Percentiles rank a stretch among this genome's conserved stretches.
These are phyloP conservation scores for Drosophila nr. fundita DNA, from an alignment of 2,888 invertebrate genomes.

Conservation along the genomic window DNA sequence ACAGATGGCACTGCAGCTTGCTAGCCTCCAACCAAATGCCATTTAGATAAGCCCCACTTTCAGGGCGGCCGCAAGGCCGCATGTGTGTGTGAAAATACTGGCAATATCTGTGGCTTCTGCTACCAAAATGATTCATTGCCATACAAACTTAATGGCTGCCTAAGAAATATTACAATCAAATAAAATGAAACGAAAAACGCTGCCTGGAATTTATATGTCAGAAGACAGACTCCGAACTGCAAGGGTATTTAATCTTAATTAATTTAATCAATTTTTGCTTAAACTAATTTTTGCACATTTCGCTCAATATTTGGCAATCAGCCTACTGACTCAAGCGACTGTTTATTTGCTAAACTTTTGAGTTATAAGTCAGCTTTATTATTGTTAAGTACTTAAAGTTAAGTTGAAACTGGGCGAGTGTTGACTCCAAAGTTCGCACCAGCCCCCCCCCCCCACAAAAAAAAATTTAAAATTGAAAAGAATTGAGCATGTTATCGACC, in stretches of 20 bases:
- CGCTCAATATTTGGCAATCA: background rate
- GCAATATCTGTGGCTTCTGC: slow-evolving; percentile 53
- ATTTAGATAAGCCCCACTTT: slow-evolving; percentile 69
- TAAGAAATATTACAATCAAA: background rate
- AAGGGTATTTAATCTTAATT: too few relatives aligned
- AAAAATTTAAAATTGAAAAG: slow-evolving; percentile 9
- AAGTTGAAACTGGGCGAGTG: background rate
- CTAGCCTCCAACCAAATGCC: slow-evolving; percentile 59
- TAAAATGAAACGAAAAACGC: background rate
- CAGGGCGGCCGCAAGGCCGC: slow-evolving; percentile 30
- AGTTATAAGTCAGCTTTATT: background rate
- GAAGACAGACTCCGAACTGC: background rate
- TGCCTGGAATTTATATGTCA: background rate
- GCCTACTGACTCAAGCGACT: background rate
- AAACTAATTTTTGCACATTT: background rate
- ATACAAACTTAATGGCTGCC: slow-evolving; percentile 37
- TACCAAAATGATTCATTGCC: slow-evolving; percentile 33
- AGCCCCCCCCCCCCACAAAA: too few relatives aligned
- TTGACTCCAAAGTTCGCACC: background rate
- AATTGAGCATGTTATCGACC: slow-evolving; percentile 1
- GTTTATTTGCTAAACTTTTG: background rate
- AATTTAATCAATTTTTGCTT: background rate
- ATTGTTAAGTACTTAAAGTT: background rate
- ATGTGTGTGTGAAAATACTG: slow-evolving; percentile 23
- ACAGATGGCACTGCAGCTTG: slow-evolving; percentile 22